Percentiles rank a stretch among this genome's conserved stretches.
Evolutionary conservation across 2,113 vertebrate genomes (phyloP).

Genomic region (Fukomys damarensis): DNA sequence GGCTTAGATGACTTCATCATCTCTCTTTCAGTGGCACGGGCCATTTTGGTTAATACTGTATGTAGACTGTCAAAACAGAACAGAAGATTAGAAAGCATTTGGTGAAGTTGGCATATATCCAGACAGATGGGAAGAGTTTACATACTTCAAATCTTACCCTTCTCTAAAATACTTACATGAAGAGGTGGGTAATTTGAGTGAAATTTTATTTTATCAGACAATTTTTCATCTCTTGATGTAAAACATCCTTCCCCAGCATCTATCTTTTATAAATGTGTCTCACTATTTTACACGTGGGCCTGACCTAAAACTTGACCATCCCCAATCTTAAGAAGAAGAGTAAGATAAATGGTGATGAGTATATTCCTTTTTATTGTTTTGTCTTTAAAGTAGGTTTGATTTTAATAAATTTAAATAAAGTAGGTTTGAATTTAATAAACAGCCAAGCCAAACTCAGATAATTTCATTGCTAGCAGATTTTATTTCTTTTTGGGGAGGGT

Average conservation of each 20-base stretch:
- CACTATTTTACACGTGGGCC: background rate
- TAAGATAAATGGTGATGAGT: slow-evolving; percentile 56
- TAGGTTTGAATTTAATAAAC: slow-evolving; percentile 18
- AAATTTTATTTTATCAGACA: slow-evolving; percentile 13
- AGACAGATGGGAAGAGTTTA: background rate
- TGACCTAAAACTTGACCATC: slow-evolving; percentile 53
- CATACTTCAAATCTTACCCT: background rate
- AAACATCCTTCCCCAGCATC: background rate
- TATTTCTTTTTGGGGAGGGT: background rate
- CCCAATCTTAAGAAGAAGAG: slow-evolving; percentile 61
- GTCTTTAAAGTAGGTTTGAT: slow-evolving; percentile 7
- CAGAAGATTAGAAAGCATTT: background rate
- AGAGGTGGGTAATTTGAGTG: background rate
- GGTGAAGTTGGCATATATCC: background rate
- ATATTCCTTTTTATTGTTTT: slow-evolving; percentile 35
- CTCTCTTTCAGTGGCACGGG: background rate
- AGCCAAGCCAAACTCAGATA: background rate
- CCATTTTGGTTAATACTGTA: background rate
- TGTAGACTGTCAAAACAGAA: background rate
- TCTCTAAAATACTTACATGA: background rate
- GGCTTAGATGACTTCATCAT: background rate
- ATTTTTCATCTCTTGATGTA: background rate
- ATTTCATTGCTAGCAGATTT: background rate
- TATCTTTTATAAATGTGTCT: background rate
- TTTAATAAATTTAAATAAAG: too few relatives aligned